phyloP scores from a whole-genome alignment of 2,888 invertebrate species.

The Rhagophthalmus giganteus region DNA sequence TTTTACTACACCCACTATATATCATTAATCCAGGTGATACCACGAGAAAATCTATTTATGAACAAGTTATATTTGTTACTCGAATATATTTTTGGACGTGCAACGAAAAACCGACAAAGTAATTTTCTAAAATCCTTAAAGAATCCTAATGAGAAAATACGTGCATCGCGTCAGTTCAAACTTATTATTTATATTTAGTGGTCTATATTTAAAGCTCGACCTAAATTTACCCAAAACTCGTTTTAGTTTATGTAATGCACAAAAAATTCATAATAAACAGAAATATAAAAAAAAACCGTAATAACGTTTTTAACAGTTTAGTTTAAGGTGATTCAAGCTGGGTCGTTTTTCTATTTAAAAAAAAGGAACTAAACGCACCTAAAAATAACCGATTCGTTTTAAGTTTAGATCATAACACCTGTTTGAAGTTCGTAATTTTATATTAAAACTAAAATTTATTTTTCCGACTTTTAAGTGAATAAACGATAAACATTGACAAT shows the following conservation, averaged over 20 bases:
- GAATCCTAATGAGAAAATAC: constrained; percentile 1
- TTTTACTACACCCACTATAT: constrained; percentile 1
- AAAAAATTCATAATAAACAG: constrained; percentile 10
- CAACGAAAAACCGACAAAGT: too few species aligned
- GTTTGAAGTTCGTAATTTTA: too few species aligned
- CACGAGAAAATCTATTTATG: constrained; percentile 5
- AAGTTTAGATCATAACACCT: too few species aligned
- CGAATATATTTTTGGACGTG: neutral
- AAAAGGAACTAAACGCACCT: too few species aligned
- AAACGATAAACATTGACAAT: too few species aligned
- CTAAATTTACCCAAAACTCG: constrained; percentile 14
- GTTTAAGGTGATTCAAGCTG: too few species aligned
- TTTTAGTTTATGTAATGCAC: constrained; percentile 1
- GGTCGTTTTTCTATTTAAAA: too few species aligned
- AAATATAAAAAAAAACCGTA: neutral
- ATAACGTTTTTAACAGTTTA: too few species aligned
- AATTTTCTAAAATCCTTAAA: neutral
- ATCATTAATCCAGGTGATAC: constrained; percentile 8
- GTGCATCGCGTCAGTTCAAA: constrained; percentile 2
- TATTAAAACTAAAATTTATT: too few species aligned
- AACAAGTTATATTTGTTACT: neutral
- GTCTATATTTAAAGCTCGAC: constrained; percentile 13
- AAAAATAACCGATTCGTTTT: too few species aligned
- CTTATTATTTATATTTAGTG: constrained; percentile 20
- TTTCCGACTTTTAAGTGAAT: too few species aligned